Evolutionary conservation across 2,797 vertebrate species (phyloP).

Genomic region (Heliangelus exortis): DNA sequence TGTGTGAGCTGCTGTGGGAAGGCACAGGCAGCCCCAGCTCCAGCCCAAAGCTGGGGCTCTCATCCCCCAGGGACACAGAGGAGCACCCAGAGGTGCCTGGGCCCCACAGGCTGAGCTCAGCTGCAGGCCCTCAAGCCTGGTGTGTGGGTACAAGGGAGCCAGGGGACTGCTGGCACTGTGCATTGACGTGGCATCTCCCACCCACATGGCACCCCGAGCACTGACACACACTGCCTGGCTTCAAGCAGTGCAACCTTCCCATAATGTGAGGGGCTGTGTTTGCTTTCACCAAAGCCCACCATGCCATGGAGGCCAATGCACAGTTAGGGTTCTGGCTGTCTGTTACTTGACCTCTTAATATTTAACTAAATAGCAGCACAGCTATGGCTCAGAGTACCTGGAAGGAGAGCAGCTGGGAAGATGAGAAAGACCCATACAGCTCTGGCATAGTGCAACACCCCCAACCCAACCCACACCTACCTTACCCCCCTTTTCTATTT

Average conservation of each 20-base stretch:
- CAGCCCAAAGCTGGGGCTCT: rapidly evolving
- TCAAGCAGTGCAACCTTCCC: neutral
- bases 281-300: neutral
- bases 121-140: neutral
- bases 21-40: neutral
- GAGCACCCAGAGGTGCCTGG: rapidly evolving
- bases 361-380: slow-evolving; percentile 46
- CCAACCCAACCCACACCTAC: neutral
- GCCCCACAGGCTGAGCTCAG: neutral
- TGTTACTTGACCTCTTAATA: slow-evolving; percentile 33
- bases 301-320: neutral
- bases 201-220: neutral
- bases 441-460: neutral
- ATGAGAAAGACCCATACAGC: neutral
- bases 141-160: rapidly evolving
- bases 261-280: neutral
- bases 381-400: neutral
- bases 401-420: neutral
- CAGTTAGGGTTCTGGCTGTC: slow-evolving; percentile 11
- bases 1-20: rapidly evolving
- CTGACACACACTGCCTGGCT: rapidly evolving
- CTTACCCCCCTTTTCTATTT: neutral
- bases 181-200: neutral
- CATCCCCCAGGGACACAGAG: rapidly evolving
- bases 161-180: neutral